phyloP scores from a whole-genome alignment of 2,113 vertebrate species.

The Malurus alboscapulatus region DNA sequence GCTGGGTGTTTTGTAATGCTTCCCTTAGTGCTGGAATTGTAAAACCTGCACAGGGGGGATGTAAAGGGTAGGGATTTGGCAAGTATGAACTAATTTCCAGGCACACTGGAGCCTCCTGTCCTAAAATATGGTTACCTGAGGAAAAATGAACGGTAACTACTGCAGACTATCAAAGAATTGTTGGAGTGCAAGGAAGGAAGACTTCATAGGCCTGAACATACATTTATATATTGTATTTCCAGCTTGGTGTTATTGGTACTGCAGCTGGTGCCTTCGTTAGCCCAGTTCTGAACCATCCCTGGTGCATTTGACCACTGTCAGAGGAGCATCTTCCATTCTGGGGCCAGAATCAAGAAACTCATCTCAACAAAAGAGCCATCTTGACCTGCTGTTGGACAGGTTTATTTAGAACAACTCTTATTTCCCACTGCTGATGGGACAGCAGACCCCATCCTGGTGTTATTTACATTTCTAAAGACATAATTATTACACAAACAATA shows the following conservation, averaged over 20 bases:
- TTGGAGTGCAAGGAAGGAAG: background rate
- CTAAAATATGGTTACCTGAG: background rate
- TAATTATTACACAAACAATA: background rate
- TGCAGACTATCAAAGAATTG: background rate
- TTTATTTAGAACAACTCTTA: constrained; percentile 53
- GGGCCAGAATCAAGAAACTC: background rate
- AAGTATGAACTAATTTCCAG: background rate
- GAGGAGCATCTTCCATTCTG: background rate
- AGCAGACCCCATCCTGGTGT: background rate
- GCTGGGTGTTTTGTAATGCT: background rate
- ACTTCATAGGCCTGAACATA: background rate
- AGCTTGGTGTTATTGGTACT: background rate
- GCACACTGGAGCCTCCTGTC: background rate
- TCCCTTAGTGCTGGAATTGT: background rate
- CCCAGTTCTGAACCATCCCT: background rate
- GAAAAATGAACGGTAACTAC: background rate
- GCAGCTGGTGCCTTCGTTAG: background rate
- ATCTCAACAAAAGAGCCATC: background rate
- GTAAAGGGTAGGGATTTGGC: background rate
- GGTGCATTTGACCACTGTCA: fast-evolving
- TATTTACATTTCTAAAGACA: constrained; percentile 50
- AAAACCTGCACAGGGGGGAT: background rate
- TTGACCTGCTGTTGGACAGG: constrained; percentile 59
- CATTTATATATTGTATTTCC: background rate
- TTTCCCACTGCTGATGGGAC: background rate